phyloP scores from a whole-genome alignment of 2,888 invertebrate species.

The Masnerella sp. region DNA sequence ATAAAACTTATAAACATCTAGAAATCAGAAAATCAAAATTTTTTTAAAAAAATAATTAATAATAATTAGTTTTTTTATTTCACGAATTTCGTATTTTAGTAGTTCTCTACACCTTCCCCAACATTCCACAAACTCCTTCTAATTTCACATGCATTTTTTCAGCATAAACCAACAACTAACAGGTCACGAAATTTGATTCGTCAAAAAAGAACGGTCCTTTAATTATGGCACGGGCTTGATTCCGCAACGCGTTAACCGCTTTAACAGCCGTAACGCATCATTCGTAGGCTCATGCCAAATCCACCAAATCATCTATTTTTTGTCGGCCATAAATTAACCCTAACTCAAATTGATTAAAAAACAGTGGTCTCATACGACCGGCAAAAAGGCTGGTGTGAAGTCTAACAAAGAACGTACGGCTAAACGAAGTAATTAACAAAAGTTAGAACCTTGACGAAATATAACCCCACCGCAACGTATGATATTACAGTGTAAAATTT shows the following conservation, averaged over 20 bases:
- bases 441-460: constrained; percentile 27
- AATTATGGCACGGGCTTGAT: constrained; percentile 44
- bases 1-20: too few relatives aligned
- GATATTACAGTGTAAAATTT: constrained; percentile 12
- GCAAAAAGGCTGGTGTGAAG: constrained; percentile 32
- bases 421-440: constrained; percentile 31
- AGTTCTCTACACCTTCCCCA: too few relatives aligned
- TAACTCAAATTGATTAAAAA: constrained; percentile 32
- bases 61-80: too few relatives aligned
- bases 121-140: too few relatives aligned
- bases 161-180: too few relatives aligned
- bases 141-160: too few relatives aligned
- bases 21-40: too few relatives aligned
- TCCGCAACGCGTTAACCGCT: constrained; percentile 18
- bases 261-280: constrained; percentile 25
- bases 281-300: constrained; percentile 9
- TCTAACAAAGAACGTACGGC: constrained; percentile 29
- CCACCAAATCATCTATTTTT: constrained; percentile 27
- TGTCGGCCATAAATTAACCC: constrained; percentile 20
- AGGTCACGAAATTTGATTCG: constrained; percentile 7
- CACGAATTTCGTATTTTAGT: too few relatives aligned
- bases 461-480: constrained; percentile 6
- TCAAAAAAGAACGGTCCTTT: constrained; percentile 2
- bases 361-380: constrained; percentile 25
- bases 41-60: too few relatives aligned